Percentiles rank a stretch among this genome's conserved stretches.
phyloP scores from a whole-genome alignment of 1,140 invertebrate species.

The Teleopsis dalmanni region DNA sequence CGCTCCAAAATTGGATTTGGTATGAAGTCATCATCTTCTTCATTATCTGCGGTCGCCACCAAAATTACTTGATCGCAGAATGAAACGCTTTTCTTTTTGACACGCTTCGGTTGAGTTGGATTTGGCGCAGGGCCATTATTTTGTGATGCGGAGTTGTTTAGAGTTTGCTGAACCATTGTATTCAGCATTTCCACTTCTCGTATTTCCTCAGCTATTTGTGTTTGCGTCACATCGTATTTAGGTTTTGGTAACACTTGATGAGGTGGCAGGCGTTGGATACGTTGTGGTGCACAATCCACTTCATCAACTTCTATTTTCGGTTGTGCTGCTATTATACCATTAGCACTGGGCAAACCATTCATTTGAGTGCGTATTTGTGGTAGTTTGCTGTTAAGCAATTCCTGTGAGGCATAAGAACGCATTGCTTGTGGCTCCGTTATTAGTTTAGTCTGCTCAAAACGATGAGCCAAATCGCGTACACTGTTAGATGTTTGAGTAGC shows the following conservation, averaged over 20 bases:
- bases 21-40: slow-evolving; percentile 82
- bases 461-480: slow-evolving; percentile 69
- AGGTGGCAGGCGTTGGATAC: slow-evolving; percentile 15
- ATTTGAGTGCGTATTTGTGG: slow-evolving; percentile 31
- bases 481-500: slow-evolving; percentile 41
- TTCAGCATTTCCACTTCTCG: slow-evolving; percentile 51
- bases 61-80: slow-evolving; percentile 90
- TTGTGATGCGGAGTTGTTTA: slow-evolving; percentile 25
- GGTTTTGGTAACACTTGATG: slow-evolving; percentile 26
- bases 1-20: slow-evolving; percentile 84
- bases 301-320: slow-evolving; percentile 30
- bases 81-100: slow-evolving; percentile 87
- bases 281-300: slow-evolving; percentile 39
- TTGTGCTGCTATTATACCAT: not conserved
- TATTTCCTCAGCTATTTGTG: slow-evolving; percentile 48
- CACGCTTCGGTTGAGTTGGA: slow-evolving; percentile 44
- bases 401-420: slow-evolving; percentile 36
- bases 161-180: slow-evolving; percentile 46
- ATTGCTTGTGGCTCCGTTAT: slow-evolving; percentile 15
- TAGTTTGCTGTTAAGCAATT: slow-evolving; percentile 22
- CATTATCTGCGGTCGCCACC: slow-evolving; percentile 84
- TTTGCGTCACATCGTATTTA: slow-evolving; percentile 37
- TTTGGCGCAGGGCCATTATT: not conserved
- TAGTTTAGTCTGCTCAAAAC: slow-evolving; percentile 64
- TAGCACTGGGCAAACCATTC: slow-evolving; percentile 29